These are phyloP conservation scores for Ciconia boyciana DNA, from an alignment of 2,113 vertebrate species.

Conservation along the genomic window DNA sequence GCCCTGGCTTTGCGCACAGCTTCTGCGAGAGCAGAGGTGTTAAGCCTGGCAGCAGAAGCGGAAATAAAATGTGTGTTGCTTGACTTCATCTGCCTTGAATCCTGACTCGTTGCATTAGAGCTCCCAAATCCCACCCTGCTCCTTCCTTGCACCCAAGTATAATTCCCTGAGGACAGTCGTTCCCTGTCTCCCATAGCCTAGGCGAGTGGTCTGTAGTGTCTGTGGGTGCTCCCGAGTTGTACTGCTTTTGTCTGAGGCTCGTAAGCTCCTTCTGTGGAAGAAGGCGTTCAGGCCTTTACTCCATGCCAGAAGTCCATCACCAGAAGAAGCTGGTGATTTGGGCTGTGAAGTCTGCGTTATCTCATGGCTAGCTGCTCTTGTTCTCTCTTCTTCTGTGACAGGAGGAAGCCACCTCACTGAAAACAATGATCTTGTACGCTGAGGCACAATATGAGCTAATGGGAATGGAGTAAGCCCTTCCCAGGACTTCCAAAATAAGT, in stretches of 20 bases:
- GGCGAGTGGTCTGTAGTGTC: too few relatives aligned
- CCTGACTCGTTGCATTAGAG: not conserved
- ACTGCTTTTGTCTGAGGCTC: not conserved
- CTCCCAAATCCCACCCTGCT: not conserved
- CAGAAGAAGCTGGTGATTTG: not conserved
- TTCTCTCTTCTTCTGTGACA: not conserved
- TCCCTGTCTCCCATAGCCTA: not conserved
- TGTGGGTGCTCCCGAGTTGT: fast-evolving
- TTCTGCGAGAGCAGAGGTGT: not conserved
- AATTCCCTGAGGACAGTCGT: fast-evolving
- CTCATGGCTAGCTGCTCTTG: not conserved
- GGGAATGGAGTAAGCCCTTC: not conserved
- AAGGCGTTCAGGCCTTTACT: not conserved
- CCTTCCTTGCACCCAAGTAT: not conserved
- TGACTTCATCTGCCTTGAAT: not conserved
- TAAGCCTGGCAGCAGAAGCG: not conserved
- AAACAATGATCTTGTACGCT: not conserved
- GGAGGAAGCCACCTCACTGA: not conserved
- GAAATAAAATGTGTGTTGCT: not conserved
- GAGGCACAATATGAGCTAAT: not conserved
- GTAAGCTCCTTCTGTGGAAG: not conserved
- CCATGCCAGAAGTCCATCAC: not conserved
- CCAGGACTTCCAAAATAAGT: not conserved
- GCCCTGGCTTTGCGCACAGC: fast-evolving
- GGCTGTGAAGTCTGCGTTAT: not conserved